These are phyloP conservation scores for Drosophila nigrodunni DNA, from an alignment of 1,140 invertebrate species.

Conservation along the genomic window DNA sequence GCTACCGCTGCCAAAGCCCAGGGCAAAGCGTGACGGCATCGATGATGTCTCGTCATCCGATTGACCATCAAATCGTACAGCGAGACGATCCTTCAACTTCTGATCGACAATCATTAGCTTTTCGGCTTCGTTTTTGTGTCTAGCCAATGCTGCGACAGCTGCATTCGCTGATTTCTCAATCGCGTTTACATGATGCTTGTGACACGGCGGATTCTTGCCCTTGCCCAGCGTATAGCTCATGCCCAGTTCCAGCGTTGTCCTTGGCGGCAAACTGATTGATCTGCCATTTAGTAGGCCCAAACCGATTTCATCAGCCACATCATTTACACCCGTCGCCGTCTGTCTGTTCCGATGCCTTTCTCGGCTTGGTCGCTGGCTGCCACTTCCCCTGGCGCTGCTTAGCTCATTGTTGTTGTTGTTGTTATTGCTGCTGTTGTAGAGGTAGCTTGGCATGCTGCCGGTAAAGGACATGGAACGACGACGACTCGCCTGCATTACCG, in stretches of 20 bases:
- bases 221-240: neutral
- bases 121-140: constrained; percentile 16
- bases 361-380: neutral
- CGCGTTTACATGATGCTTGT: constrained; percentile 43
- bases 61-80: constrained; percentile 1
- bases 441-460: constrained; percentile 14
- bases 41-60: neutral
- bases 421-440: constrained; percentile 7
- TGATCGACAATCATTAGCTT: constrained; percentile 54
- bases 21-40: constrained; percentile 2
- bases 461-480: constrained; percentile 58
- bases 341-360: neutral
- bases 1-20: neutral
- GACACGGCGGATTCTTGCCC: constrained; percentile 28
- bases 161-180: constrained; percentile 41
- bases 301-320: neutral
- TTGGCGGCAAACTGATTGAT: constrained; percentile 55
- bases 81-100: constrained; percentile 40
- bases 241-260: constrained; percentile 3
- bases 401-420: neutral
- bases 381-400: neutral
- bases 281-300: constrained; percentile 23
- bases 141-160: neutral
- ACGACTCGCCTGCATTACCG: constrained; percentile 53
- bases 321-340: neutral